Evolutionary conservation across 2,797 vertebrate genomes (phyloP).

Genomic region (Chanos chanos): DNA sequence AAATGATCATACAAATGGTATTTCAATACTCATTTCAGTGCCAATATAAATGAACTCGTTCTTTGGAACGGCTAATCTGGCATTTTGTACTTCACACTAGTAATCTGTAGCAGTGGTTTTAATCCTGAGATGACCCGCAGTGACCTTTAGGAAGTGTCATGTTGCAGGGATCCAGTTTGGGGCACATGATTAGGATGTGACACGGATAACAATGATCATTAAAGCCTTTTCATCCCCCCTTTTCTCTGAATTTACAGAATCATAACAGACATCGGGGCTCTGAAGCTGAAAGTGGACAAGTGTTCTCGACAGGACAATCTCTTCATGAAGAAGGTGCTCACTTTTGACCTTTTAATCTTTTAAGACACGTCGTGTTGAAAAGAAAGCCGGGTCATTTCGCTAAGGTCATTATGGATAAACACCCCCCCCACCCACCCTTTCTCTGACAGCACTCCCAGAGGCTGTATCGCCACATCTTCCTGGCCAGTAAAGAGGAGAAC

Average conservation of each 20-base stretch:
- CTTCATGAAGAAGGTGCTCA: constrained; percentile 88
- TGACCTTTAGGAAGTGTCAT: no score
- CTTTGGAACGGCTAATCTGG: no score
- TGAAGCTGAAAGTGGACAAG: constrained; percentile 83
- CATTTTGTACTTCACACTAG: no score
- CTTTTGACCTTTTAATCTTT: no score
- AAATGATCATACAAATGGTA: no score
- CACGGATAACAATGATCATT: background rate
- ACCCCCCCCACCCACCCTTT: no score
- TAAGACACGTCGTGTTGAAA: no score
- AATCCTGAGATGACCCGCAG: no score
- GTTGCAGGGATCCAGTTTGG: background rate
- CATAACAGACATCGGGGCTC: constrained; percentile 70
- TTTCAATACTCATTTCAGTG: no score
- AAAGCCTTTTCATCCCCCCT: background rate
- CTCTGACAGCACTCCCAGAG: constrained; percentile 78
- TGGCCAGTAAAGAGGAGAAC: constrained; percentile 81
- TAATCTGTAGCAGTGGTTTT: background rate
- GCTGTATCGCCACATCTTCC: constrained; percentile 84
- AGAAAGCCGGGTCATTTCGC: no score
- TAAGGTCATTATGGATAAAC: no score
- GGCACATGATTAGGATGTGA: background rate
- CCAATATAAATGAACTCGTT: no score
- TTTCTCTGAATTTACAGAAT: constrained; percentile 59
- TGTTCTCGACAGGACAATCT: constrained; percentile 85